Percentiles rank a stretch among this genome's conserved stretches.
phyloP scores from a whole-genome alignment of 2,888 invertebrate genomes.

The Tenthredo notha region DNA sequence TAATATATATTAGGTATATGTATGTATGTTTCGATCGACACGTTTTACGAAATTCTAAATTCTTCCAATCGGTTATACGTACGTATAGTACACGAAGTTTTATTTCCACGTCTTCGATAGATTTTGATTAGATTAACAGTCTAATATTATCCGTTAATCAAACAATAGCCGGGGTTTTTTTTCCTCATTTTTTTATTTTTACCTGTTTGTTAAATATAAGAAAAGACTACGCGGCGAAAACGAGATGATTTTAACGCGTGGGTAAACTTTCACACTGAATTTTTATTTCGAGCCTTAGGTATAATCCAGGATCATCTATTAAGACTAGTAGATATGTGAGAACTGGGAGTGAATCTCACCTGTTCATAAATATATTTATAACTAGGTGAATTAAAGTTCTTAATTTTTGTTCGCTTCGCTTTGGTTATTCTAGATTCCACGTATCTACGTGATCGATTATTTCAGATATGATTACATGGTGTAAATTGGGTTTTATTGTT shows the following conservation, averaged over 20 bases:
- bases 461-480: neutral
- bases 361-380: neutral
- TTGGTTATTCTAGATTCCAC: neutral
- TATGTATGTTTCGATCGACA: too few species aligned
- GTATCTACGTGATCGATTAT: neutral
- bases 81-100: neutral
- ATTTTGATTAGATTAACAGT: neutral
- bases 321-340: neutral
- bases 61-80: neutral
- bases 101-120: neutral
- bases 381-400: neutral
- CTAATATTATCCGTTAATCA: neutral
- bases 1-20: too few species aligned
- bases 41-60: too few species aligned
- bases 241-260: conserved; percentile 23
- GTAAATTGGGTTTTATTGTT: neutral
- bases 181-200: neutral
- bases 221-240: neutral
- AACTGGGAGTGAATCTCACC: neutral
- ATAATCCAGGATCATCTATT: neutral
- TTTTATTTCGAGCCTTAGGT: neutral
- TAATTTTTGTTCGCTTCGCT: neutral
- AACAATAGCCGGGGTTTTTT: neutral
- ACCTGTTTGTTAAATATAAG: neutral
- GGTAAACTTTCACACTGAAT: conserved; percentile 23